Evolutionary conservation across 2,113 vertebrate genomes (phyloP), one percentile per base, ranked within the genome.

Genomic region (Melanostigma gelatinosum): DNA sequence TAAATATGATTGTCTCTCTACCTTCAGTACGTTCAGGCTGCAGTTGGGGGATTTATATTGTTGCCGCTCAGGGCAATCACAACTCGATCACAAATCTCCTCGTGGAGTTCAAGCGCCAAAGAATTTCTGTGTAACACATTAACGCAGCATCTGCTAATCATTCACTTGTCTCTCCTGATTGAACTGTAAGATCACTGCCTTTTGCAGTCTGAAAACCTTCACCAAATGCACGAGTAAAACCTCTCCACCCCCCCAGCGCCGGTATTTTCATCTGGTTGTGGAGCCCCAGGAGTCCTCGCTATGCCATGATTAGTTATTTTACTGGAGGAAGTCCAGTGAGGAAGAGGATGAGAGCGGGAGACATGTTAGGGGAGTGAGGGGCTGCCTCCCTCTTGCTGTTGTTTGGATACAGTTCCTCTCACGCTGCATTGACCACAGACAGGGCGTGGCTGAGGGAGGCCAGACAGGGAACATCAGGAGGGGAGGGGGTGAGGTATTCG

Each of bases 321-420:
- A 79, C 74, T 61, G 63, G 78, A 85, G 91, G 87, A 88, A 85
- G 85, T 88, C 67, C 61, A 65, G 54, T 66, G 67, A 86, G 88
- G 87, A 83, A 89, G 79, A 87, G 72, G 84, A 85, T 76, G 64
- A 79, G 82, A 65, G 78, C 44, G 72, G 62, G 22, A 74, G 57
- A 86, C 77, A 62, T 68, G 83, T 80, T 16, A 46, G 69, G 52
- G 62, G 73, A 74, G 64, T 61, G 65, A 58, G 65, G 68, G 75
- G 75, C 84, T 72, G 80, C 73, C 78, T 85, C 67, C 87, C 87
- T 58, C 55, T 72, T 64, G 80, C 88, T 89, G 91, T 94, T 94
- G 94, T 94, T 93, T 91, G 88, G 91, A 93, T 90, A 89, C 85
- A 86, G 85, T 89, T 90, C 74, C 88, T 91, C 90, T 92, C 90